Conservation (phyloP, 2,888 invertebrate genomes). For the Nephrotoma appendiculata region DNA sequence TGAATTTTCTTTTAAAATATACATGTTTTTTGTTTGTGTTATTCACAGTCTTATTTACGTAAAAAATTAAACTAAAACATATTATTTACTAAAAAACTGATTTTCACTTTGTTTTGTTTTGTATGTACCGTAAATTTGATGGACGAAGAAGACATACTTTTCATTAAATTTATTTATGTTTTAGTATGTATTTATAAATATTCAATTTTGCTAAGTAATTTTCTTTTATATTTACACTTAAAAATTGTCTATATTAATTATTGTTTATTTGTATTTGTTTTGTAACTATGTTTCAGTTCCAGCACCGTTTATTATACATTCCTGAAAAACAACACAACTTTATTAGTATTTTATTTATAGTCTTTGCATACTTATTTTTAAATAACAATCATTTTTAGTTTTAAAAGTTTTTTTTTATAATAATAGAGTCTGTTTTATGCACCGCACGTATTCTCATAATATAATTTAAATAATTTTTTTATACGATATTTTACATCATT, state of each 20-base stretch:
- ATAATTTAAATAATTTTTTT: background rate
- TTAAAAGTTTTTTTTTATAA: background rate
- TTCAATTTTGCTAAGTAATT: background rate
- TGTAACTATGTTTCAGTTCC: slow-evolving; percentile 1
- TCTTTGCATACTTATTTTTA: background rate
- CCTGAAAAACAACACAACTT: background rate
- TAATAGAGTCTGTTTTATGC: background rate
- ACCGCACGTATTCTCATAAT: background rate
- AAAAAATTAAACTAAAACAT: background rate
- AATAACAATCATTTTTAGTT: background rate
- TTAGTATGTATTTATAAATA: background rate
- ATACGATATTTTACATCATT: background rate
- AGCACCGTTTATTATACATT: background rate
- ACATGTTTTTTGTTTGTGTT: background rate
- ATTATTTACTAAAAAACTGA: background rate
- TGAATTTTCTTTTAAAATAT: background rate
- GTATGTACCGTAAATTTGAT: background rate
- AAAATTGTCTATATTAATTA: background rate
- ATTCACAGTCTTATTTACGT: background rate
- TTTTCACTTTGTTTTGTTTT: background rate
- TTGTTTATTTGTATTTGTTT: background rate
- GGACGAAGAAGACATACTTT: background rate
- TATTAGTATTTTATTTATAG: background rate
- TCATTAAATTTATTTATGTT: background rate
- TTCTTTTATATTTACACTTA: background rate